phyloP scores from a whole-genome alignment of 1,140 invertebrate species.

The Andricus grossulariae region DNA sequence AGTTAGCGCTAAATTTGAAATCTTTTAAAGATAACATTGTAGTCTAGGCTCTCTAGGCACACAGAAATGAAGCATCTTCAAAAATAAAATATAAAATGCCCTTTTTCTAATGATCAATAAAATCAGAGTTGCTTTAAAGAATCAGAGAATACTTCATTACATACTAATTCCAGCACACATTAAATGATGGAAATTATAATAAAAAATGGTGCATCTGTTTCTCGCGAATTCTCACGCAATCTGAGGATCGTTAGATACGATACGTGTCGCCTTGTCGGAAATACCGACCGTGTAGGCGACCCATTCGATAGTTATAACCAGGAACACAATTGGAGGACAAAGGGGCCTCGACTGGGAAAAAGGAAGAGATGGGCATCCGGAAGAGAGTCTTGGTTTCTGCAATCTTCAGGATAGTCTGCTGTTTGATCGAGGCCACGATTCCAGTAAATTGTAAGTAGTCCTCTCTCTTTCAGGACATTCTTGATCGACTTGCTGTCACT shows the following conservation, averaged over 20 bases:
- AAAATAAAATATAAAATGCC: too few relatives aligned
- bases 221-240: too few relatives aligned
- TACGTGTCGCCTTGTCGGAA: conserved; percentile 40
- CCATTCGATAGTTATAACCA: conserved; percentile 53
- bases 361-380: conserved; percentile 48
- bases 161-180: too few relatives aligned
- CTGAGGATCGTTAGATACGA: background rate
- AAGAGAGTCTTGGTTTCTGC: conserved; percentile 41
- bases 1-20: too few relatives aligned
- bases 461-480: conserved; percentile 26
- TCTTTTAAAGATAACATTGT: too few relatives aligned
- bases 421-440: conserved; percentile 26
- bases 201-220: too few relatives aligned
- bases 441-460: conserved; percentile 24
- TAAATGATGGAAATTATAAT: too few relatives aligned
- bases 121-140: too few relatives aligned
- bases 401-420: conserved; percentile 39
- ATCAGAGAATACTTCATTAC: too few relatives aligned
- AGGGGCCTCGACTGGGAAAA: conserved; percentile 42
- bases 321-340: conserved; percentile 52
- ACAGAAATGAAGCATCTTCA: too few relatives aligned
- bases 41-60: too few relatives aligned
- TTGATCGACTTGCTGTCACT: conserved; percentile 24
- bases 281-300: conserved; percentile 52
- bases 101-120: too few relatives aligned